Evolutionary conservation across 2,888 invertebrate genomes (phyloP).

Genomic region (Teleogryllus oceanicus): DNA sequence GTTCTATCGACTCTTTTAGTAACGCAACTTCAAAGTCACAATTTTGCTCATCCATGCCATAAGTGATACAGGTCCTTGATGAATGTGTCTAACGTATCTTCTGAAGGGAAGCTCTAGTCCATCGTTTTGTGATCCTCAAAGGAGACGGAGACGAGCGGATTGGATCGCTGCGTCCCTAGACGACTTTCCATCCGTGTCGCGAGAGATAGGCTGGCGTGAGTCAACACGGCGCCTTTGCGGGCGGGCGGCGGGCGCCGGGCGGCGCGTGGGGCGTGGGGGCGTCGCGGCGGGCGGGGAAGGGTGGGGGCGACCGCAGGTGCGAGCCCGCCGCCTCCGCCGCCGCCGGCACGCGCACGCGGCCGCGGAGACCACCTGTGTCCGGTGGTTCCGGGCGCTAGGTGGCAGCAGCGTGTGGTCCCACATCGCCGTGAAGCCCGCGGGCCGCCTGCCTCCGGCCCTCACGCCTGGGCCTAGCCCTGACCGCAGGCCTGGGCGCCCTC

Average conservation of each 20-base stretch:
- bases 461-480: not conserved
- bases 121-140: too few species aligned
- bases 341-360: not conserved
- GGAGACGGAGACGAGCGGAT: too few species aligned
- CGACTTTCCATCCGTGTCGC: not conserved
- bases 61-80: too few species aligned
- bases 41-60: too few species aligned
- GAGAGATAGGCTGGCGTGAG: not conserved
- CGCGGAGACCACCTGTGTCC: not conserved
- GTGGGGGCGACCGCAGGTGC: not conserved
- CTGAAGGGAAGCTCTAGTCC: too few species aligned
- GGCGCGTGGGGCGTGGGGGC: not conserved
- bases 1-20: too few species aligned
- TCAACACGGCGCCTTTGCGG: not conserved
- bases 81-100: too few species aligned
- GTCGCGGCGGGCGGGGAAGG: not conserved
- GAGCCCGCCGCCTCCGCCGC: not conserved
- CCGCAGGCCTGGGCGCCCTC: not conserved
- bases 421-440: not conserved
- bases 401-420: not conserved
- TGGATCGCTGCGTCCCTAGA: too few species aligned
- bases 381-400: not conserved
- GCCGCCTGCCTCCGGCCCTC: not conserved
- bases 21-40: too few species aligned
- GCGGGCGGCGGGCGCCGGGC: too few species aligned